A percentile compares a stretch with the other conserved stretches of the same genome.
phyloP scores from a whole-genome alignment of 2,113 vertebrate species.

The Calidris pygmaea region DNA sequence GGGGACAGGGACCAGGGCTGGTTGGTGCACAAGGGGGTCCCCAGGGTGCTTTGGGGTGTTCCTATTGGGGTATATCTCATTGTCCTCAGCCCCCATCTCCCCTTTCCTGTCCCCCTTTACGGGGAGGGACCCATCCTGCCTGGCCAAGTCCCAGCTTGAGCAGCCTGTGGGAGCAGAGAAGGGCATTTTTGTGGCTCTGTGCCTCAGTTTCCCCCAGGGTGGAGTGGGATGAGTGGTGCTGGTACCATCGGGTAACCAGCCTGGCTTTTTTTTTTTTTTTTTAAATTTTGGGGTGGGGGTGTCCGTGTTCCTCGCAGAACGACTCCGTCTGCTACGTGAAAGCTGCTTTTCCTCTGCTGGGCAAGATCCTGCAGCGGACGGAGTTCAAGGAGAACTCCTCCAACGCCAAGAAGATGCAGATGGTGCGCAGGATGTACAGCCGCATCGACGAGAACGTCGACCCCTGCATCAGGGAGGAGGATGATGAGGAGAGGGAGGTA shows the following conservation, averaged over 20 bases:
- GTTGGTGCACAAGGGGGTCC: neutral
- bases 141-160: neutral
- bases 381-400: slow-evolving; percentile 70
- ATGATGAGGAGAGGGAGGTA: slow-evolving; percentile 64
- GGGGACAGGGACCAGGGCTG: neutral
- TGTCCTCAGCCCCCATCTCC: rapidly evolving
- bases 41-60: neutral
- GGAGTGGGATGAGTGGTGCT: too few relatives aligned
- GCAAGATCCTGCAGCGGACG: slow-evolving; percentile 57
- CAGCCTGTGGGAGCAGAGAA: neutral
- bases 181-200: neutral
- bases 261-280: neutral
- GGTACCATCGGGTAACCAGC: neutral
- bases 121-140: neutral
- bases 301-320: neutral
- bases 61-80: neutral
- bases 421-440: slow-evolving; percentile 52
- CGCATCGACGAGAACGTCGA: neutral
- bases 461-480: slow-evolving; percentile 60
- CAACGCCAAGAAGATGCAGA: slow-evolving; percentile 21
- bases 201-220: neutral
- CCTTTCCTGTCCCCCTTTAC: rapidly evolving
- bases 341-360: slow-evolving; percentile 68
- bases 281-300: too few relatives aligned
- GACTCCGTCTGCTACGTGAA: slow-evolving; percentile 73